Evolutionary conservation across 2,797 vertebrate species (phyloP).

Genomic region (Silurus aristotelis): DNA sequence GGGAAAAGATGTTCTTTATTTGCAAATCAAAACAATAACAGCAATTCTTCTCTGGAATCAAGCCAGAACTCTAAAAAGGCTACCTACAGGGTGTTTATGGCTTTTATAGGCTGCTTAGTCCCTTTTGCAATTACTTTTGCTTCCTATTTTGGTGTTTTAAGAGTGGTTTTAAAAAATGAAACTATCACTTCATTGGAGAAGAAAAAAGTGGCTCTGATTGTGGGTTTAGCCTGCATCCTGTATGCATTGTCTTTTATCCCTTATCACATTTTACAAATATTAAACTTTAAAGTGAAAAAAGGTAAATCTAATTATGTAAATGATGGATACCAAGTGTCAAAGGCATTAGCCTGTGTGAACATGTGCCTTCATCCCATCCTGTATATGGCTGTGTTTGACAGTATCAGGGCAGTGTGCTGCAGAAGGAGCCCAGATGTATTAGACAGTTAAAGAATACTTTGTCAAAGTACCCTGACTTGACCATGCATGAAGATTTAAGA

Average conservation of each 20-base stretch:
- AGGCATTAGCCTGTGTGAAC: slow-evolving; percentile 76
- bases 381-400: no score
- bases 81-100: slow-evolving; percentile 69
- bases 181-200: slow-evolving; percentile 70
- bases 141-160: slow-evolving; percentile 72
- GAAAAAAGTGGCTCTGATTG: slow-evolving; percentile 71
- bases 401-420: no score
- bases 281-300: slow-evolving; percentile 56
- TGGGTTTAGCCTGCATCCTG: slow-evolving; percentile 68
- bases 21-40: accelerated
- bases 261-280: slow-evolving; percentile 71
- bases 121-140: slow-evolving; percentile 77
- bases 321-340: slow-evolving; percentile 70
- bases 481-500: no score
- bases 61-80: slow-evolving; percentile 28
- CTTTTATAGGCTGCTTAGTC: slow-evolving; percentile 71
- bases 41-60: no score
- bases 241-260: slow-evolving; percentile 81
- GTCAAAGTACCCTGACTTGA: no score
- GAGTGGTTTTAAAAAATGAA: slow-evolving; percentile 69
- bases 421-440: no score
- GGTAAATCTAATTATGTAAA: slow-evolving; percentile 38
- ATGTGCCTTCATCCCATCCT: slow-evolving; percentile 71
- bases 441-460: no score
- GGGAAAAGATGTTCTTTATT: background rate